Evolutionary conservation across 2,113 vertebrate species (phyloP).

Genomic region (Myotis davidii): DNA sequence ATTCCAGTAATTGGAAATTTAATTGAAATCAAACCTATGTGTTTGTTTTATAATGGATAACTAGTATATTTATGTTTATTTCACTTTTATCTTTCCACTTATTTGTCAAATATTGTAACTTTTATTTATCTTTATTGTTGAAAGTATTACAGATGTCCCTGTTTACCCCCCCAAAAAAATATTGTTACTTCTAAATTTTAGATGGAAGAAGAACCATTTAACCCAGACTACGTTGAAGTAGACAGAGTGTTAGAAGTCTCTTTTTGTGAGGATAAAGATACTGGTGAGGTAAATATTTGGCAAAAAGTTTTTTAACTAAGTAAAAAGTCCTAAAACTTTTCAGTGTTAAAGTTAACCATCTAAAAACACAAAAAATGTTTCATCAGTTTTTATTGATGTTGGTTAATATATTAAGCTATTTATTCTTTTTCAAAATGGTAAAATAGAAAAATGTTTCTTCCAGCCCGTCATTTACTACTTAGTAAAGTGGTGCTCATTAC

Average conservation of each 20-base stretch:
- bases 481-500: constrained; percentile 99
- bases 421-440: constrained; percentile 50
- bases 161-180: background rate
- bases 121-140: background rate
- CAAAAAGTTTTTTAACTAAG: constrained; percentile 9
- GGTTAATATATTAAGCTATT: background rate
- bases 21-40: constrained; percentile 26
- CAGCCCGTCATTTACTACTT: constrained; percentile 99
- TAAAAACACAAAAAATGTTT: background rate
- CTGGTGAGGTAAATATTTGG: constrained; percentile 91
- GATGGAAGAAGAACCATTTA: constrained; percentile 99
- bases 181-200: constrained; percentile 80
- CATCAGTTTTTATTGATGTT: background rate
- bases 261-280: constrained; percentile 98
- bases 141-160: no score
- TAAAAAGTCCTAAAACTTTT: background rate
- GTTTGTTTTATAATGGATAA: background rate
- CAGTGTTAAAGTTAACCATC: background rate
- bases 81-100: background rate
- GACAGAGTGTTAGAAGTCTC: constrained; percentile 98
- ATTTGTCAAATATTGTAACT: constrained; percentile 47
- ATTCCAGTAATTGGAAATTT: background rate
- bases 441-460: constrained; percentile 72
- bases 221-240: constrained; percentile 98
- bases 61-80: constrained; percentile 7